Evolutionary conservation across 1,140 invertebrate genomes (phyloP).

Genomic region (Bathynomus jamesi): DNA sequence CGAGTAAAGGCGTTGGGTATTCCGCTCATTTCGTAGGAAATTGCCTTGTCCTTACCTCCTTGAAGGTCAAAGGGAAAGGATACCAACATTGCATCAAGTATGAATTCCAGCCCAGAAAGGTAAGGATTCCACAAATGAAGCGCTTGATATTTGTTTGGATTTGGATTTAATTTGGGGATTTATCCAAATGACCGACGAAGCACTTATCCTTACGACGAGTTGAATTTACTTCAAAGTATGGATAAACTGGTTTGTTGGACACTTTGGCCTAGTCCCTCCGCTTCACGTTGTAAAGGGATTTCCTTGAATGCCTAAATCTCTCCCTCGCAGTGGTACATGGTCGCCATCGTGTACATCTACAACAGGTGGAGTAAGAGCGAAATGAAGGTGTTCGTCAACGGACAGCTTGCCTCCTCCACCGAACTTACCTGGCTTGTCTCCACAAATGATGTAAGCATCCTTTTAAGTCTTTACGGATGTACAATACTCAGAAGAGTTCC

Average conservation of each 20-base stretch:
- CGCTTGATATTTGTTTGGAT: no score
- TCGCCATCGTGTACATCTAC: slow-evolving; percentile 97
- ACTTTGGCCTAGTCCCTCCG: no score
- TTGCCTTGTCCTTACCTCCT: slow-evolving; percentile 94
- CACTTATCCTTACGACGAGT: no score
- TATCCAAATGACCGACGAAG: no score
- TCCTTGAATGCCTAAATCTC: no score
- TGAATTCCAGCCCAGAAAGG: slow-evolving; percentile 96
- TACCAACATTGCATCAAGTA: slow-evolving; percentile 99
- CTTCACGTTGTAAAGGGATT: no score
- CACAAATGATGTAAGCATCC: slow-evolving; percentile 43
- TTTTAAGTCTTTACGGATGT: neutral
- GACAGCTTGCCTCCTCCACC: slow-evolving; percentile 90
- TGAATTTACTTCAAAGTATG: no score
- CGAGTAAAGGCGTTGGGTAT: slow-evolving; percentile 97
- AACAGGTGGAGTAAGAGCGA: slow-evolving; percentile 99
- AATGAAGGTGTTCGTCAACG: slow-evolving; percentile 93
- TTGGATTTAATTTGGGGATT: no score
- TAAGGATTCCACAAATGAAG: no score
- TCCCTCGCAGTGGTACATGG: slow-evolving; percentile 86
- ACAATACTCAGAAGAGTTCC: no score
- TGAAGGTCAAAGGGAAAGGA: slow-evolving; percentile 98
- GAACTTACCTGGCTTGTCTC: slow-evolving; percentile 99
- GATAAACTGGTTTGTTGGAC: no score
- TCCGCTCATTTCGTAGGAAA: slow-evolving; percentile 98